Evolutionary conservation across 2,888 invertebrate species (phyloP).

Genomic region (Agonum fuliginosum): DNA sequence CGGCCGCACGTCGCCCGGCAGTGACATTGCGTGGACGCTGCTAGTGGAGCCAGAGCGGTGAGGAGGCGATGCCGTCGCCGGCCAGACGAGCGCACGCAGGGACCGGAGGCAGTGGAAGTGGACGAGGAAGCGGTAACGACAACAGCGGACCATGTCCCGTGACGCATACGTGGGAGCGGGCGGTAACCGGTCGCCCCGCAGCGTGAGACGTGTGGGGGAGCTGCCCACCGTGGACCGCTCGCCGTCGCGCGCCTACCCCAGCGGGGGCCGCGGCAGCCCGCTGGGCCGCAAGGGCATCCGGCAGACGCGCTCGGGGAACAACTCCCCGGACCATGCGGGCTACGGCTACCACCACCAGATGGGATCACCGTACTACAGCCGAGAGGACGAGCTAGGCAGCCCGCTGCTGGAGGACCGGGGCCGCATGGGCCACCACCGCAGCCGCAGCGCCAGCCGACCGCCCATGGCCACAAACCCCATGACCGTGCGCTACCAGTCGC

Average conservation of each 20-base stretch:
- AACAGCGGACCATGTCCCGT: constrained; percentile 73
- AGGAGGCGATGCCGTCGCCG: constrained; percentile 55
- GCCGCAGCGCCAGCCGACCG: constrained; percentile 87
- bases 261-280: constrained; percentile 68
- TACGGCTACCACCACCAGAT: constrained; percentile 75
- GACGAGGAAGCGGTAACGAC: background rate
- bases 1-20: background rate
- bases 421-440: constrained; percentile 83
- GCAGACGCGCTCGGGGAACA: constrained; percentile 76
- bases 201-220: constrained; percentile 80
- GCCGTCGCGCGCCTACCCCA: constrained; percentile 86
- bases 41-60: constrained; percentile 20
- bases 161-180: constrained; percentile 78
- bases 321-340: constrained; percentile 76
- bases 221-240: constrained; percentile 93
- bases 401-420: constrained; percentile 88
- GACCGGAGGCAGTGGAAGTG: constrained; percentile 26
- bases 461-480: constrained; percentile 76
- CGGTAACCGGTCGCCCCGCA: constrained; percentile 80
- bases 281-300: constrained; percentile 70
- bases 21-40: background rate
- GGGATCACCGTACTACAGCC: constrained; percentile 82
- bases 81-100: constrained; percentile 42
- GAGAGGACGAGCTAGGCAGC: constrained; percentile 89
- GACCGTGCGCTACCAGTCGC: constrained; percentile 76